phyloP scores from a whole-genome alignment of 2,113 vertebrate genomes.

The Ctenodactylus gundi region DNA sequence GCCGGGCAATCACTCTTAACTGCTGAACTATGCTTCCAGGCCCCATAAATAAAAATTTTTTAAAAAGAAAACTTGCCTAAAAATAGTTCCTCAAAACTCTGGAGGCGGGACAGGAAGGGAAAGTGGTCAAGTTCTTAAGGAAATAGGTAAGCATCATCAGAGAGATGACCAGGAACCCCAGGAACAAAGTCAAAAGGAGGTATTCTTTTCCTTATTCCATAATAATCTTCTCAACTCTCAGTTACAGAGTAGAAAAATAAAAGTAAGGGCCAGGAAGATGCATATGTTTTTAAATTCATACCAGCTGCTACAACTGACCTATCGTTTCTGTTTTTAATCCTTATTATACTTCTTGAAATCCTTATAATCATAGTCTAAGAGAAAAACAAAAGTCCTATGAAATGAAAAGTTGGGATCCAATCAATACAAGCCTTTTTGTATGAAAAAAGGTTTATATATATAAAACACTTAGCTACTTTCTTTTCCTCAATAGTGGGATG shows the following conservation, averaged over 20 bases:
- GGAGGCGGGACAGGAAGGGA: neutral
- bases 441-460: slow-evolving; percentile 20
- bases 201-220: neutral
- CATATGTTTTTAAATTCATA: slow-evolving; percentile 6
- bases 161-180: neutral
- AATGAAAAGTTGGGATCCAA: neutral
- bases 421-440: slow-evolving; percentile 8
- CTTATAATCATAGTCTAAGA: slow-evolving; percentile 26
- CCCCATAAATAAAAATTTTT: neutral
- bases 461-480: slow-evolving; percentile 45
- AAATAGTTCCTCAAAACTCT: slow-evolving; percentile 23
- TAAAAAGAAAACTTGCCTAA: neutral
- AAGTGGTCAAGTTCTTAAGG: neutral
- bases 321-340: slow-evolving; percentile 29
- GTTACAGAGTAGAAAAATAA: slow-evolving; percentile 11
- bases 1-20: too few relatives aligned
- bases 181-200: neutral
- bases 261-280: neutral
- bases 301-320: neutral
- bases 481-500: too few relatives aligned
- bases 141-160: neutral
- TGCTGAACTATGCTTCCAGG: too few relatives aligned
- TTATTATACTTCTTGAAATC: slow-evolving; percentile 54
- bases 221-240: slow-evolving; percentile 14
- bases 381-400: slow-evolving; percentile 34